A percentile compares a stretch with the other conserved stretches of the same genome.
phyloP scores from a whole-genome alignment of 2,113 vertebrate species.

The Stegastes partitus region DNA sequence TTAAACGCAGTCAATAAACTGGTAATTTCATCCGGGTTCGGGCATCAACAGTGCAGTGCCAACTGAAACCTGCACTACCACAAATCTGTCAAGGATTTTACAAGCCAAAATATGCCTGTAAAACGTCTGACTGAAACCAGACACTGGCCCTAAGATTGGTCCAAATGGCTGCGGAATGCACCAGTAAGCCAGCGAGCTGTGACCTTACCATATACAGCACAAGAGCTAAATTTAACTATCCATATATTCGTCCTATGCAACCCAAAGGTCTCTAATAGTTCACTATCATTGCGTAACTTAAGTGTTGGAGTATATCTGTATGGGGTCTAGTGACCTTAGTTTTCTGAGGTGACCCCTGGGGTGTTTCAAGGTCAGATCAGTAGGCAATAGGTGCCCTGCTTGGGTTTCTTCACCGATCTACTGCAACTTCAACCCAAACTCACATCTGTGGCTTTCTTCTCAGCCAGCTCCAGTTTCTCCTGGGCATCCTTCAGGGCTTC shows the following conservation, averaged over 20 bases:
- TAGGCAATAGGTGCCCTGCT: background rate
- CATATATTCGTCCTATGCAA: slow-evolving; percentile 53
- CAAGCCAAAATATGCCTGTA: slow-evolving; percentile 41
- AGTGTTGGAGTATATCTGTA: slow-evolving; percentile 9
- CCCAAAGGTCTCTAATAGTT: slow-evolving; percentile 44
- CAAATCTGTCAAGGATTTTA: slow-evolving; percentile 57
- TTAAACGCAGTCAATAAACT: slow-evolving; percentile 6
- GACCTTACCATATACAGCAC: slow-evolving; percentile 93
- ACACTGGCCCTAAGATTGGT: slow-evolving; percentile 65
- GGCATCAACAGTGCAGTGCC: slow-evolving; percentile 1
- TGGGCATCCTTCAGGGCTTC: slow-evolving; percentile 99
- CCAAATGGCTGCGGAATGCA: slow-evolving; percentile 56
- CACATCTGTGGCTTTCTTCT: slow-evolving; percentile 98
- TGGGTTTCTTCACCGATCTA: slow-evolving; percentile 2
- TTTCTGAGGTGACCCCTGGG: background rate
- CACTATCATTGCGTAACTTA: slow-evolving; percentile 17
- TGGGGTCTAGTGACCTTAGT: background rate
- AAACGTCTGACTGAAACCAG: slow-evolving; percentile 68
- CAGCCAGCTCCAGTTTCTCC: slow-evolving; percentile 98
- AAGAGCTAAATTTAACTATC: slow-evolving; percentile 91
- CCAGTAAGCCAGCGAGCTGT: slow-evolving; percentile 70
- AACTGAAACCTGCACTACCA: slow-evolving; percentile 34
- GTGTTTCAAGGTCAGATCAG: slow-evolving; percentile 35
- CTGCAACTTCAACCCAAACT: slow-evolving; percentile 77
- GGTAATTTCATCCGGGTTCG: slow-evolving; percentile 26